These are phyloP conservation scores for Caenorhabditis auriculariae DNA, from an alignment of 2,888 invertebrate species.

Conservation along the genomic window DNA sequence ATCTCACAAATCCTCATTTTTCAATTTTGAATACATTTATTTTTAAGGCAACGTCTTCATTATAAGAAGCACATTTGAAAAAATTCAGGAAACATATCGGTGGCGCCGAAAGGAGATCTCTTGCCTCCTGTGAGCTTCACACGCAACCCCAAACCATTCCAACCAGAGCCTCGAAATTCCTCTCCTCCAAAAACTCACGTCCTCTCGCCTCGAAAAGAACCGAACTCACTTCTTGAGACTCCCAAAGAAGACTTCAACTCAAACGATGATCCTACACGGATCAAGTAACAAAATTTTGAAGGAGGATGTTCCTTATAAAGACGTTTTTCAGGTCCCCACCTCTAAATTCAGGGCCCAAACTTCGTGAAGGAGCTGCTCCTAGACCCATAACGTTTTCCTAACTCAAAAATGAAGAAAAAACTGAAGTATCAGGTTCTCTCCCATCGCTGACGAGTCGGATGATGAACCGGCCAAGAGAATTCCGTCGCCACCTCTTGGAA, in stretches of 20 bases:
- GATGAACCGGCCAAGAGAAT: conserved; percentile 16
- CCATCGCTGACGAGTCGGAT: conserved; percentile 36
- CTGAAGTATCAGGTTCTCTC: conserved; percentile 35
- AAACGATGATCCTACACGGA: no score
- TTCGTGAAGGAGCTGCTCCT: conserved; percentile 19
- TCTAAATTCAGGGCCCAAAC: conserved; percentile 4
- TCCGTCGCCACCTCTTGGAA: conserved; percentile 19
- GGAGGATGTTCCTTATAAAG: no score
- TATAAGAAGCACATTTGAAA: no score
- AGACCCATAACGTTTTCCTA: conserved; percentile 5
- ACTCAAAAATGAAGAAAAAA: conserved; percentile 5
- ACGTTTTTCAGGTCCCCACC: not conserved
- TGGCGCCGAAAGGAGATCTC: conserved; percentile 21
- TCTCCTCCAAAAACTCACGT: conserved; percentile 6
- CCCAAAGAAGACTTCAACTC: no score
- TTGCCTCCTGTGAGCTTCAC: conserved; percentile 10
- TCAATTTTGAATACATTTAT: no score
- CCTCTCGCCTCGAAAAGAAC: no score
- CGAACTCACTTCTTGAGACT: no score
- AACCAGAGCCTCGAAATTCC: conserved; percentile 11
- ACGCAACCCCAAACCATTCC: conserved; percentile 23
- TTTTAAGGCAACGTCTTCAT: no score
- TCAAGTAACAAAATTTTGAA: no score
- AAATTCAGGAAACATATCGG: no score
- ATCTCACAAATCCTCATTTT: no score